Base-by-base conservation (phyloP, 2,113 vertebrate species). In the Lophius piscatorius region DNA sequence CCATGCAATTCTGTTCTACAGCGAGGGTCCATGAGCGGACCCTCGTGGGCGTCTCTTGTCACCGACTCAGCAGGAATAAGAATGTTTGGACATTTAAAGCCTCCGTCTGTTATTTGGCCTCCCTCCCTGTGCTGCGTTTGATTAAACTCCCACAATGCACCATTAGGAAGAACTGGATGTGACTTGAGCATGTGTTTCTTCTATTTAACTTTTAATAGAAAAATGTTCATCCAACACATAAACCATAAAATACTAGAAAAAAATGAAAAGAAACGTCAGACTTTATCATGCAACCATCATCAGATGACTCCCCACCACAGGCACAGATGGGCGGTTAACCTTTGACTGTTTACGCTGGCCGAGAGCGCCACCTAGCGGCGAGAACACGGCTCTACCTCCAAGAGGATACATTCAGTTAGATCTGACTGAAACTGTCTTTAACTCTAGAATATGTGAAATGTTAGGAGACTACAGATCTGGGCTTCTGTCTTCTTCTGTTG, bases 201-300 rank as follows among this genome's bases (percentile, higher is more conserved):
- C 79, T 80, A 80, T 86, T 82, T 74, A 41, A 79, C 33, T 84
- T 87, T 88, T 87, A 87, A 86, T 87, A 85, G 76, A 90, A 90
- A 90, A 79, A 58, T 59, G 58, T 84, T 82, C 65, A 89, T 76
- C 78, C 75, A 81, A 76, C 59, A 88, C 61, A 84, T 61, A 82
- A 86, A 87, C 76, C 70, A 81, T 78, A 83, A 82, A 79, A 80
- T 56, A 73, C 59, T 76, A 70, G n/a, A n/a, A n/a, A n/a, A n/a
- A n/a, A n/a, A n/a, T 63, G 9, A 31, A 31, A 31, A 31, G 11
- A 73, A 81, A 83, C 35, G 55, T 78, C 67, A 76, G 78, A 74
- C 61, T 85, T 79, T 78, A 85, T 74, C 79, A 85, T 83, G 77
- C 83, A 81, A 82, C 70, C 61, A 65, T 83, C 55, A 77, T 84